Base-by-base conservation (phyloP, 2,113 vertebrate species). In the Bagarius yarrelli region DNA sequence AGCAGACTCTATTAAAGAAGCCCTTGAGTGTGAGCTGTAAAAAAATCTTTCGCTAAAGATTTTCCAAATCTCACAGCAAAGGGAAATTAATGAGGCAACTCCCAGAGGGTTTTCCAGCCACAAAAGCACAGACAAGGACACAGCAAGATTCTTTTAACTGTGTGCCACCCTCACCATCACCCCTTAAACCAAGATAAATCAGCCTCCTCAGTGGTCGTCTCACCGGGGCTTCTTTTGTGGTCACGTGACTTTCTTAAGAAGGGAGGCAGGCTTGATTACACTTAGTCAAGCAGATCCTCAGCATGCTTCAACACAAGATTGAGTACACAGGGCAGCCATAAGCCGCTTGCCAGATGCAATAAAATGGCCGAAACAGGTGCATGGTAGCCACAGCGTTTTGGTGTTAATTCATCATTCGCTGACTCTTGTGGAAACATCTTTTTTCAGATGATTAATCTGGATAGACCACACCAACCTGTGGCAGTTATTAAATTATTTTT, bases 331-430 rank as follows among this genome's bases (percentile, higher is more conserved):
- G 71, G 82, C 83, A 72, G 71, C 79, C 81, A 70, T 52, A 36
- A 69, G 59, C 80, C 23, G 30, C 78, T 87, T 66, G 32, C 76
- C 78, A 74, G 82, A 61, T 76, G 81, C 60, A 78, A 67, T 81
- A 89, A 93, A 89, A 92, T 89, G 88, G 85, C 88, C 30, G 76
- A 82, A 80, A 83, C 83, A 88, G 85, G 85, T 88, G 82, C 85
- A 81, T 55, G 64, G 83, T 76, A 86, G 81, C 79, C 78, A 71
- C 81, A 79, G 84, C 78, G 44, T 80, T 86, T 72, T 18, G 70
- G 63, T 77, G 78, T 70, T 81, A 75, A 88, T 85, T 86, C 78
- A 80, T 86, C 83, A 79, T 70, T 36, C 47, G 36, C 73, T 56
- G 70, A 23, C 81, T 81, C 82, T 84, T 52, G 72, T 81, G 50